These are phyloP conservation scores for Autographa gamma DNA, from an alignment of 2,888 invertebrate species.

Conservation along the genomic window DNA sequence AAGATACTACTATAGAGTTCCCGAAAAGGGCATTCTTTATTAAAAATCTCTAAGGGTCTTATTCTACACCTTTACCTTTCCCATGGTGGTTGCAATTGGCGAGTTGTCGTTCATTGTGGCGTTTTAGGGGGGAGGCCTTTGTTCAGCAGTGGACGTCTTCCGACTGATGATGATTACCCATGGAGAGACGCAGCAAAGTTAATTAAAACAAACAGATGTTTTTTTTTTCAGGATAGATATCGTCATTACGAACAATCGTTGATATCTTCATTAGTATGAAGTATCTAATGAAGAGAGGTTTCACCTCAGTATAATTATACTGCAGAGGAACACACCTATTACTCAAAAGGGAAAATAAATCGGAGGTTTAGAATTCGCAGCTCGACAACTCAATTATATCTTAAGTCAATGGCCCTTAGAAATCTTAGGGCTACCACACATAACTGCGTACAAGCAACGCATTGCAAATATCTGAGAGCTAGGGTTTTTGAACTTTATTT, in stretches of 20 bases:
- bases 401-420: not conserved
- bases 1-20: no score
- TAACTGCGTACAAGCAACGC: no score
- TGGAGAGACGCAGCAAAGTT: not conserved
- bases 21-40: no score
- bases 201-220: not conserved
- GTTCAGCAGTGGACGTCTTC: no score
- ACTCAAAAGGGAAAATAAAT: constrained; percentile 2
- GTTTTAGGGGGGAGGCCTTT: no score
- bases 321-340: not conserved
- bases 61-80: no score
- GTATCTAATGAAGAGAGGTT: not conserved
- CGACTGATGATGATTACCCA: no score
- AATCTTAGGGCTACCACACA: not conserved
- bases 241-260: not conserved
- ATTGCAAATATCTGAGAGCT: no score
- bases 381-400: not conserved
- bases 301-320: not conserved
- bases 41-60: no score
- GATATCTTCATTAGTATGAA: not conserved
- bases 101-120: no score
- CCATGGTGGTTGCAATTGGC: no score
- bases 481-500: no score
- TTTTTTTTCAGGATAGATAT: not conserved
- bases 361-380: not conserved